These are phyloP conservation scores for Anabacerthia variegaticeps DNA, from an alignment of 2,797 vertebrate species.

Conservation along the genomic window DNA sequence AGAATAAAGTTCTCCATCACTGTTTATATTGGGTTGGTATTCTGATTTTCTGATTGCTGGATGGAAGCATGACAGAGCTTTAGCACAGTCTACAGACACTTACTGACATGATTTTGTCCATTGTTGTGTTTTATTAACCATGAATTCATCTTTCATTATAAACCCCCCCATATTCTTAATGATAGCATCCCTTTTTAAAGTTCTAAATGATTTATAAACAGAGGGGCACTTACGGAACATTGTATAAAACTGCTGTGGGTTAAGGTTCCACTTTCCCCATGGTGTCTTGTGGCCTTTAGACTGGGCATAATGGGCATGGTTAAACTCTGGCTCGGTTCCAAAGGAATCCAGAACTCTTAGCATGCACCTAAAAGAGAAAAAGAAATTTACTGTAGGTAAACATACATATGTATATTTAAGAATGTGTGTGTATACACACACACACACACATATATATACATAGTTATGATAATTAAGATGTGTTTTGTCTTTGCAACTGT, in stretches of 20 bases:
- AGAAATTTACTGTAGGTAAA: not conserved
- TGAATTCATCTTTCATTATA: not conserved
- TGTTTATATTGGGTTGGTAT: not conserved
- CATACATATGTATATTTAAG: not conserved
- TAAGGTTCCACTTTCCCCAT: constrained; percentile 99
- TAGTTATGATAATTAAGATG: not conserved
- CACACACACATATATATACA: not conserved
- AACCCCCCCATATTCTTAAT: not conserved
- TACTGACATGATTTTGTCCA: not conserved
- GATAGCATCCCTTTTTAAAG: not conserved
- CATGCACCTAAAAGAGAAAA: constrained; percentile 87
- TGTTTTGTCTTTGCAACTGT: not conserved
- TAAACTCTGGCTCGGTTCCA: constrained; percentile 97
- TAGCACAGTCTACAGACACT: not conserved
- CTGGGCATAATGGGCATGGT: constrained; percentile 97
- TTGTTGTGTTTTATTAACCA: not conserved
- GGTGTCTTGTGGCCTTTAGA: constrained; percentile 98
- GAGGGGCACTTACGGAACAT: constrained; percentile 94
- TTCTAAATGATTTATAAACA: not conserved
- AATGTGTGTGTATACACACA: not conserved
- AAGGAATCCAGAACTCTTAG: constrained; percentile 95
- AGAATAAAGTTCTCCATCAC: not conserved
- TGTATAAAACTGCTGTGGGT: constrained; percentile 98
- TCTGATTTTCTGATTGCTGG: not conserved
- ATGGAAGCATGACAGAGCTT: not conserved